Conservation (phyloP, 2,888 invertebrate species). For the Scaptomyza parva region DNA sequence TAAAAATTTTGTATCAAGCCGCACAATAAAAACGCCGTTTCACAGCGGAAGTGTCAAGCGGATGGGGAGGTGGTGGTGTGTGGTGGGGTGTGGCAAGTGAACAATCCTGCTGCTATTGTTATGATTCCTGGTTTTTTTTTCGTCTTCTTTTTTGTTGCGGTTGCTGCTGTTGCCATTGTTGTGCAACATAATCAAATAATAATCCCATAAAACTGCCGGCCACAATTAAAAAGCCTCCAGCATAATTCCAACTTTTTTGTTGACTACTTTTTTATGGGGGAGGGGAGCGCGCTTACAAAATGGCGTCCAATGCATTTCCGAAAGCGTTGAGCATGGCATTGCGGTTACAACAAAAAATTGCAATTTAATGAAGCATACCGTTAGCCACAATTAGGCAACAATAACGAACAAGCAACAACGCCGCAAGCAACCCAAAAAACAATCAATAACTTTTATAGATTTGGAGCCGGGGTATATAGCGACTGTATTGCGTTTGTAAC, state of each 20-base stretch:
- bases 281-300: slow-evolving; percentile 12
- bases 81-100: neutral
- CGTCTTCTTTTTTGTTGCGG: neutral
- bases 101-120: slow-evolving; percentile 32
- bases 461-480: slow-evolving; percentile 8
- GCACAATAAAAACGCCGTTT: slow-evolving; percentile 71
- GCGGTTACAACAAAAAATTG: slow-evolving; percentile 50
- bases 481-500: neutral
- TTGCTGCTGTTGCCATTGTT: slow-evolving; percentile 15
- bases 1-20: slow-evolving; percentile 76
- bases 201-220: slow-evolving; percentile 71
- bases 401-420: slow-evolving; percentile 37
- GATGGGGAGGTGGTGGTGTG: neutral
- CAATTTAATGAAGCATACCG: slow-evolving; percentile 76
- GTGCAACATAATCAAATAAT: slow-evolving; percentile 72
- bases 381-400: slow-evolving; percentile 69
- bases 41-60: slow-evolving; percentile 66
- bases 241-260: slow-evolving; percentile 51
- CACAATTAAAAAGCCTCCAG: slow-evolving; percentile 70
- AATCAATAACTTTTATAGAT: neutral
- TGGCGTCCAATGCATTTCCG: slow-evolving; percentile 62
- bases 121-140: slow-evolving; percentile 23
- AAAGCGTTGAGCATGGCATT: slow-evolving; percentile 47
- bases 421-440: slow-evolving; percentile 8
- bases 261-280: slow-evolving; percentile 48